Evolutionary conservation across 2,888 invertebrate species (phyloP).

Genomic region (Girardia tigrina): DNA sequence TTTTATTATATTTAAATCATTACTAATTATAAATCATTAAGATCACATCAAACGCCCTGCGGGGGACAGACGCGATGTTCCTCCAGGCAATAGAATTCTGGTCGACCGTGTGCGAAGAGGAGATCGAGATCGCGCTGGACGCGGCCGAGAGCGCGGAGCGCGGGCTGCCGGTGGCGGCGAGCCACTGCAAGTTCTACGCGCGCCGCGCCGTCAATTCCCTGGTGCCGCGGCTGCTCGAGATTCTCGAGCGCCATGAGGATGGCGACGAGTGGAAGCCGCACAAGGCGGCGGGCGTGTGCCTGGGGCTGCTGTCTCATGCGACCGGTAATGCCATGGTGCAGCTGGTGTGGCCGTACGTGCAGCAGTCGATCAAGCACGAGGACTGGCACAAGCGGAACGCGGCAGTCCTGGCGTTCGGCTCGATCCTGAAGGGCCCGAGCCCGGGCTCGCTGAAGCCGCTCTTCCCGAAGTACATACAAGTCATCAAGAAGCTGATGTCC

Average conservation of each 20-base stretch:
- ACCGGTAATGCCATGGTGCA: conserved; percentile 93
- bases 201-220: conserved; percentile 86
- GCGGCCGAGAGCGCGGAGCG: conserved; percentile 59
- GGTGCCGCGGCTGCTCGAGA: conserved; percentile 79
- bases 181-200: conserved; percentile 88
- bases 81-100: conserved; percentile 98
- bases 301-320: conserved; percentile 89
- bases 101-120: conserved; percentile 98
- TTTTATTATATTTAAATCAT: conserved; percentile 95
- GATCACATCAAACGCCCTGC: too few species aligned
- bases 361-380: conserved; percentile 74
- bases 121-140: conserved; percentile 69
- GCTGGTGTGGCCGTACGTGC: conserved; percentile 84
- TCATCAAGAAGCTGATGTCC: conserved; percentile 80
- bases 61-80: conserved; percentile 83
- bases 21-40: too few species aligned
- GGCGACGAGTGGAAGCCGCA: conserved; percentile 99
- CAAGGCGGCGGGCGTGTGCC: conserved; percentile 93
- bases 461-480: conserved; percentile 89
- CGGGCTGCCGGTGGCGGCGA: conserved; percentile 79
- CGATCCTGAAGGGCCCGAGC: conserved; percentile 76
- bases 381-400: conserved; percentile 81
- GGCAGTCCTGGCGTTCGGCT: conserved; percentile 91
- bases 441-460: conserved; percentile 65
- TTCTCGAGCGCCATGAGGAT: conserved; percentile 70